These are phyloP conservation scores for Panagrolaimus sp. DNA, from an alignment of 1,140 invertebrate species.

Conservation along the genomic window DNA sequence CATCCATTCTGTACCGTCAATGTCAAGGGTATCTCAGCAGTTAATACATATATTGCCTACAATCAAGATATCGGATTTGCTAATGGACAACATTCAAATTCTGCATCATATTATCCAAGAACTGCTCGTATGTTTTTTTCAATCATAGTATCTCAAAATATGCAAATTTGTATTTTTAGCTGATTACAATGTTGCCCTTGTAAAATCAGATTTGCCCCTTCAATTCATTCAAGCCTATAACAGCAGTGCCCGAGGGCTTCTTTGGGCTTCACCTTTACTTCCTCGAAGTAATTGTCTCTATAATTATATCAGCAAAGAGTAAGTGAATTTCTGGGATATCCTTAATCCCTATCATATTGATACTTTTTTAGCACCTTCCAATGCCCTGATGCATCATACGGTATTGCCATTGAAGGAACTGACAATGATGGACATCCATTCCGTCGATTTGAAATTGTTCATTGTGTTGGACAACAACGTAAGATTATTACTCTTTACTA, in stretches of 20 bases:
- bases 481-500: background rate
- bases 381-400: slow-evolving; percentile 8
- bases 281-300: background rate
- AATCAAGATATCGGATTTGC: background rate
- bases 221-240: slow-evolving; percentile 7
- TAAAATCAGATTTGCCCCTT: background rate
- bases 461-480: slow-evolving; percentile 13
- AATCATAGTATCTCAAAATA: background rate
- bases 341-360: background rate
- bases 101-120: background rate
- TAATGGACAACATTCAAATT: slow-evolving; percentile 9
- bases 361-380: slow-evolving; percentile 9
- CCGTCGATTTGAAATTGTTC: slow-evolving; percentile 11
- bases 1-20: background rate
- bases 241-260: background rate
- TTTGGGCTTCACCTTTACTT: slow-evolving; percentile 14
- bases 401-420: background rate
- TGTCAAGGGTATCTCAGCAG: background rate
- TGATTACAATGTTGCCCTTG: background rate
- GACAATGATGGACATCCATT: slow-evolving; percentile 14
- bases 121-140: slow-evolving; percentile 1
- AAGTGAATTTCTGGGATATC: background rate
- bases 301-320: slow-evolving; percentile 5
- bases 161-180: background rate
- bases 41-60: background rate